Evolutionary conservation across 1,140 invertebrate species (phyloP), one percentile per base, ranked within the genome.

Genomic region (Gonatopus flavifemur): DNA sequence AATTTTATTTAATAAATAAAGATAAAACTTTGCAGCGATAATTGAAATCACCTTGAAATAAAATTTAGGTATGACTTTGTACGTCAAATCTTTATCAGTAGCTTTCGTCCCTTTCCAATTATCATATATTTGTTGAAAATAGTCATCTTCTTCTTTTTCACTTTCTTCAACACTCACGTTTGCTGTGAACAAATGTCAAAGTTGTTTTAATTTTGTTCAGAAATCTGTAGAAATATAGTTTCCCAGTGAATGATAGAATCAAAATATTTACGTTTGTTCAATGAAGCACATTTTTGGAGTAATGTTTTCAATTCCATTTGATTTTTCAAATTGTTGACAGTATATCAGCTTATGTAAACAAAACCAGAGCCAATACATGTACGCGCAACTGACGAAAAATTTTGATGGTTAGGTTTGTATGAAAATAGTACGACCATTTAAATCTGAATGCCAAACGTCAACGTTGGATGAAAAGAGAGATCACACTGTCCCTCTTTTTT

Each of bases 21-120:
- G 20, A 35, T 10, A 41, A 46, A 52, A 35, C 36, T 24, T 36
- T 22, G 12, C 38, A n/a, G 28, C 40, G 30, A 7, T 48, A 22
- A 10, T 46, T 43, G 13, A 35, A 22, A 60, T 68, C n/a, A 77
- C 75, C 66, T 88, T 88, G 55, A 86, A 86, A 73, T 87, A 93
- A 67, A 94, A 91, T 66, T 86, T 88, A 0, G 89, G 90, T 63
- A 91, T 88, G 50, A 71, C 64, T 71, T 76, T 75, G 32, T 77
- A 77, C 6, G 72, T 77, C 25, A 57, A 40, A 42, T 71, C 67
- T 57, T 66, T 69, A 35, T 75, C 49, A 45, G 71, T 69, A 6
- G 65, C 62, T 57, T 71, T 67, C 32, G 77, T 74, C 20, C 80
- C 80, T 59, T 82, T 84, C 80, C 81, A 84, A 55, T 83, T 59